Conservation (phyloP, 2,888 invertebrate species). For the Caenorhabditis japonica region DNA sequence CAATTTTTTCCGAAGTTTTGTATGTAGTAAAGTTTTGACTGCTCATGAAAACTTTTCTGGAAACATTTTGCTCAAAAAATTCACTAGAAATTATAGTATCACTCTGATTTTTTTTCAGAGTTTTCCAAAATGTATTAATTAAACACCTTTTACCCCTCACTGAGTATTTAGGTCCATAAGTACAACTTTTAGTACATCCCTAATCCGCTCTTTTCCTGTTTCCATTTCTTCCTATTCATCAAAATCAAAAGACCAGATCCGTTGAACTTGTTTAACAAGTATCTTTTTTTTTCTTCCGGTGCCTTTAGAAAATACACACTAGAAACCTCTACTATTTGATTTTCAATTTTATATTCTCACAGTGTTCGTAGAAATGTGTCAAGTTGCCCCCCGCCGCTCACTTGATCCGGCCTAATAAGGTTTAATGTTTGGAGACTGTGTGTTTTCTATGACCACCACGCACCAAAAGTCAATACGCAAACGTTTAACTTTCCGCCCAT, state of each 20-base stretch:
- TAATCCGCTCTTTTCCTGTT: conserved; percentile 2
- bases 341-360: neutral
- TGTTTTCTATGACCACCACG: neutral
- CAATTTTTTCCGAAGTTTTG: too few relatives aligned
- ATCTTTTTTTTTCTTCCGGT: conserved; percentile 3
- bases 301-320: neutral
- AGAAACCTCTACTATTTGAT: neutral
- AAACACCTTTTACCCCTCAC: too few relatives aligned
- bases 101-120: too few relatives aligned
- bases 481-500: too few relatives aligned
- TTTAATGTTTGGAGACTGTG: neutral
- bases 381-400: conserved; percentile 9
- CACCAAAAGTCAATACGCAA: neutral
- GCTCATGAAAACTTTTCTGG: too few relatives aligned
- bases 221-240: conserved; percentile 10
- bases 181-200: neutral
- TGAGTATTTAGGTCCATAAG: too few relatives aligned
- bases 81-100: too few relatives aligned
- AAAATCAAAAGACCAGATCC: conserved; percentile 33
- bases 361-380: conserved; percentile 5
- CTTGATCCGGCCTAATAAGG: too few relatives aligned
- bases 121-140: too few relatives aligned
- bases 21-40: too few relatives aligned
- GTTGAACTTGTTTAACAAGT: conserved; percentile 18
- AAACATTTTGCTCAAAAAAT: too few relatives aligned